A percentile compares a stretch with the other conserved stretches of the same genome.
Evolutionary conservation across 35 echinoderm and acorn worm genomes (phyloP).

Genomic region (Strongylocentrotus purpuratus): DNA sequence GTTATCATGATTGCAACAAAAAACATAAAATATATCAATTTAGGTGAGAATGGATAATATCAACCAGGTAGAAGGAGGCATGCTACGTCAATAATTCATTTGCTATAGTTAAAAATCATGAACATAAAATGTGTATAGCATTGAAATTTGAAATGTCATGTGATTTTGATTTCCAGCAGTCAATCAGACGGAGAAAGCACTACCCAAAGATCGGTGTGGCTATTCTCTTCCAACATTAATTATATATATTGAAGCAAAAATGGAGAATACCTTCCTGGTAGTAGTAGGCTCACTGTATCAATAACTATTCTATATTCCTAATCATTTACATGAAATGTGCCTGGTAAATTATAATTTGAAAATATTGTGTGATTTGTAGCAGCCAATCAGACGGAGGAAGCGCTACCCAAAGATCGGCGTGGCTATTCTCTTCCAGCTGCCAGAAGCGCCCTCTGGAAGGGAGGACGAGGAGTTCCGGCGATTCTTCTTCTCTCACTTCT

Average conservation of each 20-base stretch:
- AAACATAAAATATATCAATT: too few species aligned
- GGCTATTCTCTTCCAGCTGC: conserved; percentile 72
- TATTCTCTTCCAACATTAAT: background rate
- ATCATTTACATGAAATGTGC: background rate
- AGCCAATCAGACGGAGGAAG: conserved; percentile 66
- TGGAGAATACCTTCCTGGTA: too few species aligned
- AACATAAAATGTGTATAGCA: background rate
- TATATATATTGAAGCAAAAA: too few species aligned
- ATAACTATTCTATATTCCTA: background rate
- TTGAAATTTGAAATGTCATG: background rate
- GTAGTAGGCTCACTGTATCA: background rate
- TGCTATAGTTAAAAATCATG: background rate
- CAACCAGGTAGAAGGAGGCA: too few species aligned
- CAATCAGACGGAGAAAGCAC: conserved; percentile 58
- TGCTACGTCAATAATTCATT: background rate
- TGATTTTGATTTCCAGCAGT: conserved; percentile 43
- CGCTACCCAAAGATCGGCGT: conserved; percentile 91
- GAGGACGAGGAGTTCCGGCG: conserved; percentile 70
- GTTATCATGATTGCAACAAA: too few species aligned
- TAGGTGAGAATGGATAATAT: too few species aligned
- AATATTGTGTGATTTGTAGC: background rate
- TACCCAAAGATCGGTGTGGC: conserved; percentile 84
- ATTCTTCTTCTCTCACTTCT: conserved; percentile 99
- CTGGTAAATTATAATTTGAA: background rate
- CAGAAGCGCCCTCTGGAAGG: conserved; percentile 52